Percentiles rank a stretch among this genome's conserved stretches.
phyloP scores from a whole-genome alignment of 2,888 invertebrate genomes.

The Tetrapedia diversipes region DNA sequence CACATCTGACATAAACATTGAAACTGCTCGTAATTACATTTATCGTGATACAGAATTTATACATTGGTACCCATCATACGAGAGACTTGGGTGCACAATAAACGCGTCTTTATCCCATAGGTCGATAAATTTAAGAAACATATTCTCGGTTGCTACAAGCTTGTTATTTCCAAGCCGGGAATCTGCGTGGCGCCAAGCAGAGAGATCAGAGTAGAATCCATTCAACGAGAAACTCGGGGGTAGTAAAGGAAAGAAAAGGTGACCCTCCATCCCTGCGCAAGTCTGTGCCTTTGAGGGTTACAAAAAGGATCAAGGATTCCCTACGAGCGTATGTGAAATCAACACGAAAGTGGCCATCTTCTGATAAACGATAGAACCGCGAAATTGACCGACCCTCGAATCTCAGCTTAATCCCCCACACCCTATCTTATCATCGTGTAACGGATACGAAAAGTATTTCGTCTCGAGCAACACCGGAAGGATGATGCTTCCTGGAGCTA shows the following conservation, averaged over 20 bases:
- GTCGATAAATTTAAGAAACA: conserved; percentile 42
- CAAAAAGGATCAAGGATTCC: conserved; percentile 64
- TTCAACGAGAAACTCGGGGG: conserved; percentile 56
- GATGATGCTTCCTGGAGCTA: conserved; percentile 44
- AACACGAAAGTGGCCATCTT: conserved; percentile 80
- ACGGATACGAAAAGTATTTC: conserved; percentile 58
- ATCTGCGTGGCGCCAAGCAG: conserved; percentile 72
- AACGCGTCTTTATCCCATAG: conserved; percentile 31
- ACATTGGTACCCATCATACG: conserved; percentile 30
- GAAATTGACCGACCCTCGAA: conserved; percentile 57
- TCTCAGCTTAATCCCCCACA: conserved; percentile 56
- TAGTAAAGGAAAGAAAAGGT: conserved; percentile 34
- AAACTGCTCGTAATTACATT: no score
- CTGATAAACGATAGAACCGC: conserved; percentile 73
- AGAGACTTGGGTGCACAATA: conserved; percentile 54
- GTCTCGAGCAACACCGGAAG: conserved; percentile 67
- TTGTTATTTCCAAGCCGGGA: conserved; percentile 80
- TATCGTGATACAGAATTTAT: conserved; percentile 33
- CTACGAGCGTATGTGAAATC: conserved; percentile 57
- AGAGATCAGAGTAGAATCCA: conserved; percentile 73
- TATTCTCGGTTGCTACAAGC: conserved; percentile 68
- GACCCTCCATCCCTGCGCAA: conserved; percentile 76
- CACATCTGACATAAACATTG: no score
- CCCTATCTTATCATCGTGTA: conserved; percentile 6
- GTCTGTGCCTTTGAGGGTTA: conserved; percentile 76